Base-by-base conservation (phyloP, 2,797 vertebrate species). In the Trichosurus vulpecula region DNA sequence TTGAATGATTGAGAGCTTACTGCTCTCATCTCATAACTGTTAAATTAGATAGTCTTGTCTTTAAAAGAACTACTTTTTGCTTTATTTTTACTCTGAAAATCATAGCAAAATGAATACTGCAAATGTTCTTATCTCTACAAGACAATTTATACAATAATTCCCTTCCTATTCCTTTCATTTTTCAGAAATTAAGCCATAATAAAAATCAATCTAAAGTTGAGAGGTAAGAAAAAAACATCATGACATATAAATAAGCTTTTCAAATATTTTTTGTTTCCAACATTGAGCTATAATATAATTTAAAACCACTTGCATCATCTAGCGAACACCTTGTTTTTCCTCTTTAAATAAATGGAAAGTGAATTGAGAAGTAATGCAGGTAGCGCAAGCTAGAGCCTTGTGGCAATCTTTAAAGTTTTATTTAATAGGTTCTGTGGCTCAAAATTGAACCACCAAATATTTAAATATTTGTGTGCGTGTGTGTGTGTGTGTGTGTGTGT, bases 251-350 rank as follows among this genome's bases (percentile, higher is more conserved):
- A 53, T 90, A 54, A 11, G 2, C 31, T 58, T 58, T 58, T 31
- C 11, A 31, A 31, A 58, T 31, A 3, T 31, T 31, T 31, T 31
- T 58, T 58, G 30, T 58, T 58, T 58, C 30, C 12, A 3, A 31
- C 30, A 58, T 31, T 31, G 57, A 58, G 31, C 30, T 31, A 31
- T 31, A 12, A 58, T 29, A 61, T 13, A 90, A 81, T 58, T 93
- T 74, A 92, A 92, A 94, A 41, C 25, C 92, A 95, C 4, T 52
- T 27, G 58, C n/a, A 14, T 61, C 92, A 56, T 96, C 47, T 35
- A 56, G 19, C 74, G 51, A 47, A 35, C 11, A n/a, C 4, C 51
- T 91, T 30, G 13, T n/a, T 89, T 92, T 87, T 74, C 92, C 16
- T 87, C 61, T 90, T 93, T 66, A 14, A 92, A 52, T 90, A 31